Evolutionary conservation across 2,888 invertebrate species (phyloP).

Genomic region (Steinernema carpocapsae): DNA sequence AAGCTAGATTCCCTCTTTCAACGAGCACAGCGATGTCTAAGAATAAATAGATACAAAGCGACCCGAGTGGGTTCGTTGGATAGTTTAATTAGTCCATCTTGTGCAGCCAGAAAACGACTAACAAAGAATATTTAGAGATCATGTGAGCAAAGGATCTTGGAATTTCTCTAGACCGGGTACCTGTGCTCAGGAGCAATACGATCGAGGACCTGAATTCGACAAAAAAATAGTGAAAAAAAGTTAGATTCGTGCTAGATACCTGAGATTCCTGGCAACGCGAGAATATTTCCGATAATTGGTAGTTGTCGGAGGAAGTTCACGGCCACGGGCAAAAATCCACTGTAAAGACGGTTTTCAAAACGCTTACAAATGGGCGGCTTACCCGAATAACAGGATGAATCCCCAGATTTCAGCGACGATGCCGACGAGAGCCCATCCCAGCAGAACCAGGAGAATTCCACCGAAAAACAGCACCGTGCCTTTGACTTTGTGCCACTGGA

Average conservation of each 20-base stretch:
- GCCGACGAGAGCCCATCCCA: slow-evolving; percentile 94
- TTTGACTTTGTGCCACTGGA: slow-evolving; percentile 76
- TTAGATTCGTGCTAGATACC: slow-evolving; percentile 20
- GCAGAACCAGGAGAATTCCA: slow-evolving; percentile 86
- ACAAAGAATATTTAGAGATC: neutral
- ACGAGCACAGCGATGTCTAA: no score
- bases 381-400: slow-evolving; percentile 79
- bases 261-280: slow-evolving; percentile 88
- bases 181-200: slow-evolving; percentile 66
- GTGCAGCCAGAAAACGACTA: neutral
- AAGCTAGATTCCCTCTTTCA: no score
- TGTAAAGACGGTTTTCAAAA: slow-evolving; percentile 73
- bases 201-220: slow-evolving; percentile 60
- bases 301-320: slow-evolving; percentile 91
- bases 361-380: slow-evolving; percentile 46
- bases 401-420: slow-evolving; percentile 97
- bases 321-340: slow-evolving; percentile 95
- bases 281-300: slow-evolving; percentile 85
- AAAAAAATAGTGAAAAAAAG: slow-evolving; percentile 12
- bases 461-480: slow-evolving; percentile 64
- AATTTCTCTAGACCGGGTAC: slow-evolving; percentile 61
- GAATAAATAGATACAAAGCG: no score
- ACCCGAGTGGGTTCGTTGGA: no score
- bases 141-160: slow-evolving; percentile 1
- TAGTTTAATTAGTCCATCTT: neutral